Conservation (phyloP, 2,113 vertebrate genomes). For the Acinonyx jubatus region DNA sequence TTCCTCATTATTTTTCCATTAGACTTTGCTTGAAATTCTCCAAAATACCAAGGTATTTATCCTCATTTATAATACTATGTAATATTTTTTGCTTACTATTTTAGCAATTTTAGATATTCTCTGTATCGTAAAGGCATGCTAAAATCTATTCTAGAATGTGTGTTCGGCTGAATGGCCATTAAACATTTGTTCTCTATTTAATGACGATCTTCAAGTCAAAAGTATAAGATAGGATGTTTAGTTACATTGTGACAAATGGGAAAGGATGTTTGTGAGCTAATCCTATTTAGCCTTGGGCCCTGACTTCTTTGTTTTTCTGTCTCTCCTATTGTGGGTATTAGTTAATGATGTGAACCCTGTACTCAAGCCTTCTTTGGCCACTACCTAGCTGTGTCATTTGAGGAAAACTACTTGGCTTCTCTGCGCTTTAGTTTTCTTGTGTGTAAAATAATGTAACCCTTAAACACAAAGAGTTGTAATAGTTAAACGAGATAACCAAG, state of each 20-base stretch:
- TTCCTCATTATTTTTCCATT: slow-evolving; percentile 15
- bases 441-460: not conserved
- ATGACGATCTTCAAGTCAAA: not conserved
- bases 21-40: not conserved
- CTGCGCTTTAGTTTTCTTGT: not conserved
- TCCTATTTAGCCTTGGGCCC: not conserved
- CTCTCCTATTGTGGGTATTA: not conserved
- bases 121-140: not conserved
- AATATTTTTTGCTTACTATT: not conserved
- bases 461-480: not conserved
- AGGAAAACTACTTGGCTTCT: not conserved
- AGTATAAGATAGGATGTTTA: not conserved
- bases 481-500: not conserved
- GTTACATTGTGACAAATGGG: not conserved
- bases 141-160: not conserved
- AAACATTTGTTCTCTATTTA: not conserved
- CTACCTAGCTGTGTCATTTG: not conserved
- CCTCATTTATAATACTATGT: not conserved
- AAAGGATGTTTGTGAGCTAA: not conserved
- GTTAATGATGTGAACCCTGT: not conserved
- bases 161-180: not conserved
- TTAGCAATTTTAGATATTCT: slow-evolving; percentile 18
- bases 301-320: not conserved
- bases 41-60: not conserved
- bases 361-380: fast-evolving